These are phyloP conservation scores for Paracentrotus lividus DNA, from an alignment of 53 echinoderm and acorn worm genomes.

Conservation along the genomic window DNA sequence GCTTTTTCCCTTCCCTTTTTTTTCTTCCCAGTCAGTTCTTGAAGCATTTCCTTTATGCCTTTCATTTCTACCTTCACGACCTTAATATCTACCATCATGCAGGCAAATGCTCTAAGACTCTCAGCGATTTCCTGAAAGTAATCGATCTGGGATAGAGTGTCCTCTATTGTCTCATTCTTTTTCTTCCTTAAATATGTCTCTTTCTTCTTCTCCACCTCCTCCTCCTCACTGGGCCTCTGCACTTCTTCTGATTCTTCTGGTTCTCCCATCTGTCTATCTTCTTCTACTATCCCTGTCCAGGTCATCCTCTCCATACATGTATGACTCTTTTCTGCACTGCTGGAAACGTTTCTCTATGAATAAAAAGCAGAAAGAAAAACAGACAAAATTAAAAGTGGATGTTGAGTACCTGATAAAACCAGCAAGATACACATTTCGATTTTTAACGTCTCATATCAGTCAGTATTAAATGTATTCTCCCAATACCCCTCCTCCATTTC, in stretches of 20 bases:
- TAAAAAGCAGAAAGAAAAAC: background rate
- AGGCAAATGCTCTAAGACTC: conserved; percentile 16
- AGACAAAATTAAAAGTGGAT: background rate
- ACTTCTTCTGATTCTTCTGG: background rate
- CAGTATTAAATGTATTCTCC: too few relatives aligned
- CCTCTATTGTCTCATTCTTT: background rate
- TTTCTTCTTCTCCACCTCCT: background rate
- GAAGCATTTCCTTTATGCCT: background rate
- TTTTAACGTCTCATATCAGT: too few relatives aligned
- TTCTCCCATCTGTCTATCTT: background rate
- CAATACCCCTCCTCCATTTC: too few relatives aligned
- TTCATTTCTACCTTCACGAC: conserved; percentile 1
- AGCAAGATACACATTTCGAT: too few relatives aligned
- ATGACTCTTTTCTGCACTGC: background rate
- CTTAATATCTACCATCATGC: conserved; percentile 22
- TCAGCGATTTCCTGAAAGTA: conserved; percentile 27
- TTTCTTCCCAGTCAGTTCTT: background rate
- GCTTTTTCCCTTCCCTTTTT: background rate
- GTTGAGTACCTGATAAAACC: background rate
- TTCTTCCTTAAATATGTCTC: too few relatives aligned
- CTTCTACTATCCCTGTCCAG: background rate
- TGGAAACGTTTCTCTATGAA: background rate
- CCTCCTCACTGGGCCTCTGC: background rate
- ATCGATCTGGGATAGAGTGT: background rate
- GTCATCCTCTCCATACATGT: background rate